Evolutionary conservation across 2,888 invertebrate genomes (phyloP), one percentile per base, ranked within the genome.

Genomic region (Meta bourneti): DNA sequence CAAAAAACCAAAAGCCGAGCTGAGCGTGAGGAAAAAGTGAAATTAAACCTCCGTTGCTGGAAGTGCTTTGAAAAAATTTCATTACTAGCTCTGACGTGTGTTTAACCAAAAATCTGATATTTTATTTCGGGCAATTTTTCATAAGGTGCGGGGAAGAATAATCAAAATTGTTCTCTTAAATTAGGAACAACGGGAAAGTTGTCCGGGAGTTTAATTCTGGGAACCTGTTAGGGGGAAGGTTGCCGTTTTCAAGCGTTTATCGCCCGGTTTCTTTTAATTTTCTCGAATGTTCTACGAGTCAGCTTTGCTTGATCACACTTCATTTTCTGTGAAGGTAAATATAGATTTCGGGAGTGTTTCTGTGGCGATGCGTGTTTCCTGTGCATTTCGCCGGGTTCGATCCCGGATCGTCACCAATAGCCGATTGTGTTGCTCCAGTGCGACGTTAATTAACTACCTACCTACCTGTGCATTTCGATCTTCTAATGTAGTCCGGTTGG

Each of bases 81-180:
- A 71, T 82, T 71, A 71, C n/a, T 16, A 5, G 13, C 54, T 83
- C 74, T 83, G 72, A 83, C 72, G 74, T 54, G 83, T 83, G 74
- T 75, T 72, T 83, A 83, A 75, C 83, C 74, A 54, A 74, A 82
- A 83, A 83, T 83, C 74, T 83, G 83, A 54, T 83, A 83, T 72
- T 83, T 83, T 83, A 74, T 72, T 74, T 74, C 52, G n/a, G 52
- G 52, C 72, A 19, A 83, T 83, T 83, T 54, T 83, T 72, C 83
- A 83, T 83, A 71, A 74, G 74, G 49, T 74, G 13, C 7, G 48
- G 70, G 20, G 7, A 74, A 54, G 72, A 54, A 83, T 54, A 74
- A 82, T 71, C 51, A 71, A 69, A 61, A 61, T 79, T 79, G 79
- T 79, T 79, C 61, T 16, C 61, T 79, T 34, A 79, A 79, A 79